Conservation (phyloP, 2,797 vertebrate species). For the Glossophaga mutica region DNA sequence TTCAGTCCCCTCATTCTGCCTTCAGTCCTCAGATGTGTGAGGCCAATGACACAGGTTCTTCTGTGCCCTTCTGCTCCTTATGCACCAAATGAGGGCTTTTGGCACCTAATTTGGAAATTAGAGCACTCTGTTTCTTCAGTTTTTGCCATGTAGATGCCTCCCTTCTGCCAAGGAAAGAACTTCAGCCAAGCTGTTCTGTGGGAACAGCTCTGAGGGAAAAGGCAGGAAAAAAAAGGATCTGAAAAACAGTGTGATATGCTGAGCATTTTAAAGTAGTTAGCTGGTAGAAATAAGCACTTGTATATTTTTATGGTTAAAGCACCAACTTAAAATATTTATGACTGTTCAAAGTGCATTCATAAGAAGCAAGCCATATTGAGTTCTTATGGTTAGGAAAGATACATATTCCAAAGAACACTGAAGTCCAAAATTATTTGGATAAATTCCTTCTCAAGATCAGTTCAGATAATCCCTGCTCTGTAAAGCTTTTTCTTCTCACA, state of each 20-base stretch:
- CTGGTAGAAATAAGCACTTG: slow-evolving; percentile 3
- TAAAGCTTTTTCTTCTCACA: background rate
- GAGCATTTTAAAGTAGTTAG: background rate
- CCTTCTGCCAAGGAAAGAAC: slow-evolving; percentile 23
- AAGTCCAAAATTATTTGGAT: background rate
- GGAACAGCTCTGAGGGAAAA: background rate
- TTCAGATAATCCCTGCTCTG: background rate
- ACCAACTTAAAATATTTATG: background rate
- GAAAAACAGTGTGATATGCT: background rate
- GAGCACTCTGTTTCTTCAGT: background rate
- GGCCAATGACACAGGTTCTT: background rate
- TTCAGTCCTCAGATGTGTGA: background rate
- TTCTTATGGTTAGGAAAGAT: slow-evolving; percentile 26
- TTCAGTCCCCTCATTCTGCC: background rate
- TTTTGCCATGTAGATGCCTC: background rate
- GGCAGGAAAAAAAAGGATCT: background rate
- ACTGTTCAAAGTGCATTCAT: background rate
- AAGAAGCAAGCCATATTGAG: background rate
- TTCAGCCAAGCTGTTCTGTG: slow-evolving; percentile 34
- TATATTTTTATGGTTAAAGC: background rate
- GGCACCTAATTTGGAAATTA: background rate
- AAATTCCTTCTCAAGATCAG: background rate
- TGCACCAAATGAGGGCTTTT: background rate
- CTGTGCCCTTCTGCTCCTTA: background rate
- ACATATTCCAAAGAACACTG: background rate